Evolutionary conservation across 2,888 invertebrate species (phyloP), one percentile per base, ranked within the genome.

Genomic region (Harpagoxenus sublaevis): DNA sequence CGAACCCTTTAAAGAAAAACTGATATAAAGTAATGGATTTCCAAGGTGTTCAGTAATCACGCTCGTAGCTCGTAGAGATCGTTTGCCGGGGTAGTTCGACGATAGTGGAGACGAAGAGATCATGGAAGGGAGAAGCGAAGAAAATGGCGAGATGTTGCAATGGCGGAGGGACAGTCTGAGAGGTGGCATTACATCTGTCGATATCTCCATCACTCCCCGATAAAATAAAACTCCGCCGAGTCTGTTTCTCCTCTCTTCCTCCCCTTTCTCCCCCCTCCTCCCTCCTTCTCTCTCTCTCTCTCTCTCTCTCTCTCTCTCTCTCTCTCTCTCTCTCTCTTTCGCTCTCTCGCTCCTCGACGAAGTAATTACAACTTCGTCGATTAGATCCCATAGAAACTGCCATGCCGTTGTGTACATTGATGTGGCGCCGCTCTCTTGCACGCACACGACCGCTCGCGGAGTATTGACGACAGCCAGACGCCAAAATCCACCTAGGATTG

Each of bases 361-460:
- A 93, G 93, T 93, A 93, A 93, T 93, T 93, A 93, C 92, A 93
- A 93, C 89, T 93, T 93, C 89, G 90, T 91, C 91, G 92, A 93
- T 92, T 92, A 91, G 92, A 92, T 92, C 89, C 91, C 89, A 89
- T 90, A 88, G 91, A 90, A 91, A 87, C 85, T 84, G 63, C 75
- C 66, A 71, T 51, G 66, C 65, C 84, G 63, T 83, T 89, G 86
- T 86, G 88, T 81, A 78, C 86, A 85, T 90, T 86, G 83, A 79
- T 84, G 86, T 84, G 88, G 85, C 84, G 68, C 82, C n/a, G 60
- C 51, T 81, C 51, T 81, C 79, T 51, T 84, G 74, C 82, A 83
- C 85, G 85, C 77, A 77, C 85, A 85, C 66, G 73, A 73, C 63
- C 60, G 84, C 60, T 31, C 83, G 63, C 53, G 63, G 66, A 55